Evolutionary conservation across 2,888 invertebrate genomes (phyloP).

Genomic region (Diarsia mendica): DNA sequence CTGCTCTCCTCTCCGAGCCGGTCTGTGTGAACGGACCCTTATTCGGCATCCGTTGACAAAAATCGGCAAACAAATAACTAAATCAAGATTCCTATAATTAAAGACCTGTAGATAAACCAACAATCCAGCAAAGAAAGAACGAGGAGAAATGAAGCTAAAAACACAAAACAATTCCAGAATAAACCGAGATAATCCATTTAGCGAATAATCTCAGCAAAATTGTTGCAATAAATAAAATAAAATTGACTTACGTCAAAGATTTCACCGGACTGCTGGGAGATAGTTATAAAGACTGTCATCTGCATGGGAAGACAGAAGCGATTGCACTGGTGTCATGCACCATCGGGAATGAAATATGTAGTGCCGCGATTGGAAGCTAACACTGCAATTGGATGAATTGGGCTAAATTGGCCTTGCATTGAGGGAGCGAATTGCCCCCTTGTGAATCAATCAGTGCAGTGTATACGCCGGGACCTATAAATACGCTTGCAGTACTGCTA

Average conservation of each 20-base stretch:
- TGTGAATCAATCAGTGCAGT: conserved; percentile 63
- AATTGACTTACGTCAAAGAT: conserved; percentile 44
- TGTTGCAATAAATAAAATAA: conserved; percentile 14
- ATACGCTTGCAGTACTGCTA: conserved; percentile 13
- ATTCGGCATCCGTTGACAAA: not conserved
- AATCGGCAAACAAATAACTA: not conserved
- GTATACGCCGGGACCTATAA: conserved; percentile 22
- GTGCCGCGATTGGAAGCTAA: conserved; percentile 50
- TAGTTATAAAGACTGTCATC: conserved; percentile 14
- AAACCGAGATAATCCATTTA: not conserved
- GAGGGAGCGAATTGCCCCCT: conserved; percentile 61
- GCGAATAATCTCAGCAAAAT: not conserved
- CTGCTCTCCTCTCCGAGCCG: too few relatives aligned
- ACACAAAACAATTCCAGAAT: not conserved
- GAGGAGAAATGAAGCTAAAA: not conserved
- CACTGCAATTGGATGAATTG: conserved; percentile 65
- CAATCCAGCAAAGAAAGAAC: not conserved
- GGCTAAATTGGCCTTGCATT: conserved; percentile 64
- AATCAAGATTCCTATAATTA: not conserved
- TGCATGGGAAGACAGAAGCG: conserved; percentile 37
- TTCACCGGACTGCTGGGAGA: conserved; percentile 2
- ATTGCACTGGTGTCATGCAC: conserved; percentile 53
- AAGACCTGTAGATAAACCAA: too few relatives aligned
- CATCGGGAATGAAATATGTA: conserved; percentile 47
- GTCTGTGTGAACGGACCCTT: too few relatives aligned